A percentile compares a stretch with the other conserved stretches of the same genome.
Evolutionary conservation across 1,140 invertebrate genomes (phyloP).

Genomic region (Bicyclus anynana): DNA sequence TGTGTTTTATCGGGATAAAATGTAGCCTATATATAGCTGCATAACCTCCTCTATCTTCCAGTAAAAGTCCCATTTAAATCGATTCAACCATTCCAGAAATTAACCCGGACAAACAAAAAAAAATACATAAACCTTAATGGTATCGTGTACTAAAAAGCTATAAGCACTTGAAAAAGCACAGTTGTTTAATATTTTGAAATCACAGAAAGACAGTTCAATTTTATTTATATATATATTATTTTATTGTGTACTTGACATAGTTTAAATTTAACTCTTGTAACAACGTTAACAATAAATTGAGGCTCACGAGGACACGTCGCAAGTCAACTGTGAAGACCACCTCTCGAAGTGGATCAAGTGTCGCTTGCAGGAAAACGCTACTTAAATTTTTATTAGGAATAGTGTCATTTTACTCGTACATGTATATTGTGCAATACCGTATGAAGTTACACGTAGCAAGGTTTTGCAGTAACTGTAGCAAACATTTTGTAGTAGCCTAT

Average conservation of each 20-base stretch:
- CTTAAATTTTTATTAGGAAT: slow-evolving; percentile 33
- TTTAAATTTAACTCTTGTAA: slow-evolving; percentile 17
- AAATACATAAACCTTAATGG: too few relatives aligned
- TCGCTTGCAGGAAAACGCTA: slow-evolving; percentile 35
- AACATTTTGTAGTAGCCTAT: neutral
- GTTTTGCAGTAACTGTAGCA: neutral
- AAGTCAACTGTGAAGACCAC: slow-evolving; percentile 37
- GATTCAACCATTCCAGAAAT: too few relatives aligned
- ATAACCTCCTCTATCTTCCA: too few relatives aligned
- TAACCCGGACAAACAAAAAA: too few relatives aligned
- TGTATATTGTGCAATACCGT: neutral
- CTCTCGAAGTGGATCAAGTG: slow-evolving; percentile 35
- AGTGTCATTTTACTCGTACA: slow-evolving; percentile 24
- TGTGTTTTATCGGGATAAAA: too few relatives aligned
- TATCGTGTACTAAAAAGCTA: too few relatives aligned
- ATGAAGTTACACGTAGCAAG: neutral
- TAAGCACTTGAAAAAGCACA: too few relatives aligned
- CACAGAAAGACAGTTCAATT: neutral
- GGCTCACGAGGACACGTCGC: slow-evolving; percentile 30
- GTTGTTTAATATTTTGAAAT: too few relatives aligned
- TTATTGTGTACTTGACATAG: slow-evolving; percentile 2
- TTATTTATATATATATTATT: too few relatives aligned
- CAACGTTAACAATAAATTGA: slow-evolving; percentile 17
- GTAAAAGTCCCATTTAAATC: too few relatives aligned
- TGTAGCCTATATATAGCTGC: too few relatives aligned